A percentile compares a stretch with the other conserved stretches of the same genome.
phyloP scores from a whole-genome alignment of 1,140 invertebrate genomes.

The Diabrotica undecimpunctata region DNA sequence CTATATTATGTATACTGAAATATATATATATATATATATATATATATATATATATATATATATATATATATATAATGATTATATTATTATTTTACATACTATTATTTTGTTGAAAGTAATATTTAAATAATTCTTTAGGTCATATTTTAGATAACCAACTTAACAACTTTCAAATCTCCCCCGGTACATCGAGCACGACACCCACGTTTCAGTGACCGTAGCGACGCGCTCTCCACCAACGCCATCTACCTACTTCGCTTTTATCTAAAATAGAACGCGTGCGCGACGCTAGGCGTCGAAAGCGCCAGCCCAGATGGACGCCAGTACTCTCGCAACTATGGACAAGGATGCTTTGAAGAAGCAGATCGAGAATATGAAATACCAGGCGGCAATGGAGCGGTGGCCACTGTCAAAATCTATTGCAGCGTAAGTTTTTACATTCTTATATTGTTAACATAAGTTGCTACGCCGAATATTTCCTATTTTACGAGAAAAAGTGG shows the following conservation, averaged over 20 bases:
- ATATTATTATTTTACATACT: too few relatives aligned
- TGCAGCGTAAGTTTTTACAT: slow-evolving; percentile 75
- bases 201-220: background rate
- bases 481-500: too few relatives aligned
- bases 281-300: slow-evolving; percentile 38
- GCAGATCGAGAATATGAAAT: slow-evolving; percentile 96
- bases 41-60: too few relatives aligned
- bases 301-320: slow-evolving; percentile 43
- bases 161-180: too few relatives aligned
- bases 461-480: too few relatives aligned
- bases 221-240: background rate
- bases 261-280: slow-evolving; percentile 34
- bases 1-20: too few relatives aligned
- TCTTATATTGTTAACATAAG: background rate
- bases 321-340: slow-evolving; percentile 90
- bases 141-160: too few relatives aligned
- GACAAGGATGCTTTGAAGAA: slow-evolving; percentile 95
- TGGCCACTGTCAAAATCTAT: slow-evolving; percentile 92
- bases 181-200: too few relatives aligned
- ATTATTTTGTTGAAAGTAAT: too few relatives aligned
- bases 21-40: too few relatives aligned
- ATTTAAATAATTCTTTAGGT: too few relatives aligned
- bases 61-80: too few relatives aligned
- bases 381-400: slow-evolving; percentile 91
- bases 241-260: slow-evolving; percentile 20